Percentiles rank a stretch among this genome's conserved stretches.
phyloP scores from a whole-genome alignment of 2,888 invertebrate species.

The Lypha dubia region DNA sequence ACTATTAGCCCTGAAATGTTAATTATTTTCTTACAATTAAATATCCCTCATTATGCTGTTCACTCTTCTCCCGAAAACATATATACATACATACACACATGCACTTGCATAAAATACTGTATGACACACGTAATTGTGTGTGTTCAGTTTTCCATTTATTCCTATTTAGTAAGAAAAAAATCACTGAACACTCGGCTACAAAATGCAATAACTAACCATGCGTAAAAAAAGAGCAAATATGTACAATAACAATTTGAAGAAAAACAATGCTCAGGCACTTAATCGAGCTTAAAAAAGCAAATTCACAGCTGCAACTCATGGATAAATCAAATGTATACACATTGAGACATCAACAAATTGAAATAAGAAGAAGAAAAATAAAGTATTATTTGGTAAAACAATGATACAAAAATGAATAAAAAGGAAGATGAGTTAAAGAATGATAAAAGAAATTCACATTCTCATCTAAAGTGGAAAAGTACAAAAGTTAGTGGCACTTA shows the following conservation, averaged over 20 bases:
- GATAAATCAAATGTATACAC: conserved; percentile 56
- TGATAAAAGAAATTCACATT: conserved; percentile 22
- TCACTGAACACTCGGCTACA: background rate
- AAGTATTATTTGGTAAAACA: conserved; percentile 34
- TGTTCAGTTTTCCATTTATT: background rate
- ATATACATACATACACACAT: too few relatives aligned
- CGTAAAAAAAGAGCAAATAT: conserved; percentile 19
- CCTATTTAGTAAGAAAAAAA: conserved; percentile 4
- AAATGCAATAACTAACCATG: conserved; percentile 31
- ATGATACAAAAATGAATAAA: background rate
- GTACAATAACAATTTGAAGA: conserved; percentile 14
- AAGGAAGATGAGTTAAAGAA: background rate
- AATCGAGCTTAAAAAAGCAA: conserved; percentile 74
- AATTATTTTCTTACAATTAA: background rate
- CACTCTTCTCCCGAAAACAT: background rate
- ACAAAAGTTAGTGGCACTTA: conserved; percentile 1
- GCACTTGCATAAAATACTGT: background rate
- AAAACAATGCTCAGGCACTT: conserved; percentile 70
- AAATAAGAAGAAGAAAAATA: conserved; percentile 32
- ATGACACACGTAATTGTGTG: background rate
- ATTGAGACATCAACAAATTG: conserved; percentile 9
- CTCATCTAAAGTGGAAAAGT: conserved; percentile 16
- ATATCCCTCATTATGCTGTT: background rate
- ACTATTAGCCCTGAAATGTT: background rate
- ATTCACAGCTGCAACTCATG: conserved; percentile 65